Evolutionary conservation across 2,113 vertebrate genomes (phyloP), one percentile per base, ranked within the genome.

Genomic region (Plestiodon gilberti): DNA sequence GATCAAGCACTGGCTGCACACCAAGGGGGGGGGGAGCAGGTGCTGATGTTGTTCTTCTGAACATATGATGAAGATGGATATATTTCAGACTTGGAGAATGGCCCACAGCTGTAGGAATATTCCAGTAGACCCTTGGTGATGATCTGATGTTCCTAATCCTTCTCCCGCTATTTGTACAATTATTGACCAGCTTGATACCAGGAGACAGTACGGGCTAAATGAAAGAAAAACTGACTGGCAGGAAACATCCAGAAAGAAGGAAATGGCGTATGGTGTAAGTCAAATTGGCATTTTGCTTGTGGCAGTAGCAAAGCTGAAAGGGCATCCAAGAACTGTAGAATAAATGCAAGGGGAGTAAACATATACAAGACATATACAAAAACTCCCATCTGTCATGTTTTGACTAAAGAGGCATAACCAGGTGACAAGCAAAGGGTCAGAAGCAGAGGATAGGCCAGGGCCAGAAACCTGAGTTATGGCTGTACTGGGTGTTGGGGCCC

Each of bases 211-310:
- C 71, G 69, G 81, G 33, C 52, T 48, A 59, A 82, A 28, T 57
- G 52, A 71, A 82, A 40, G 52, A 57, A 57, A 57, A 82, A 69
- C 9, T 25, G 35, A 38, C 65, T 38, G 52, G 14, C 55, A 82
- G 67, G 52, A 57, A 61, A 82, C 33, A 73, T 69, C 78, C 23
- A 73, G 69, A 71, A 83, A 25, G 33, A 73, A 23, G 30, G 25
- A 38, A 38, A 82, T 73, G 33, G 23, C 35, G 40, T 40, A 83
- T 40, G 33, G 69, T 9, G 15, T 30, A 82, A 82, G 67, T 25
- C 81, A 83, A 38, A 73, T 18, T 83, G 81, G 67, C 48, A 57
- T 48, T 81, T 82, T 82, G 67, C 67, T 82, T 55, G 65, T 35
- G 22, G 67, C 65, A 57, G 48, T 14, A 59, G 23, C 35, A 73